Percentiles rank a stretch among this genome's conserved stretches.
phyloP scores from a whole-genome alignment of 2,797 vertebrate genomes.

The Siniperca obscura region DNA sequence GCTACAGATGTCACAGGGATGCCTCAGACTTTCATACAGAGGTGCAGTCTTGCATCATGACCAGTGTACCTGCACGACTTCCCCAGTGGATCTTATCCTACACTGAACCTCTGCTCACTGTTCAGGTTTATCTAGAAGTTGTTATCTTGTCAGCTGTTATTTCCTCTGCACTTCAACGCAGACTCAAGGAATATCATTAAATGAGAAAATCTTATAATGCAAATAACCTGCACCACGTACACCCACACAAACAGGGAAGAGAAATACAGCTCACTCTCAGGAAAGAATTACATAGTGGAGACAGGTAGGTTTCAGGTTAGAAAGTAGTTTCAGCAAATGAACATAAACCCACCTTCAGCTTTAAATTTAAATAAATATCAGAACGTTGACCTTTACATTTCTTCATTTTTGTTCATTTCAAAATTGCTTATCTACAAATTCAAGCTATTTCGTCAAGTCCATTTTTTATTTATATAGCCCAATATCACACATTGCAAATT shows the following conservation, averaged over 20 bases:
- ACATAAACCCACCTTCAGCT: not conserved
- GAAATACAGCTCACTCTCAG: not conserved
- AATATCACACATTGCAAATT: too few relatives aligned
- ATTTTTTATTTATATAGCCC: too few relatives aligned
- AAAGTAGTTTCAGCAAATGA: not conserved
- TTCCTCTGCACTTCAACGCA: not conserved
- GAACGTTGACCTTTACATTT: not conserved
- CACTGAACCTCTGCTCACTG: not conserved
- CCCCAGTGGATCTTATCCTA: not conserved
- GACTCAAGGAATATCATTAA: not conserved
- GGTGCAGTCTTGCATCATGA: conserved; percentile 13
- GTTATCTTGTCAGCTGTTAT: not conserved
- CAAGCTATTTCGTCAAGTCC: too few relatives aligned
- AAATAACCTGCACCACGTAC: not conserved
- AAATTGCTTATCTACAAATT: too few relatives aligned
- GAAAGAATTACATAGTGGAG: too few relatives aligned
- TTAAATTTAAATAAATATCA: not conserved
- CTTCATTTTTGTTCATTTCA: too few relatives aligned
- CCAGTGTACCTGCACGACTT: not conserved
- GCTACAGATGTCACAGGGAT: not conserved
- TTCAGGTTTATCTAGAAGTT: not conserved
- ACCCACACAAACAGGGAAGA: not conserved
- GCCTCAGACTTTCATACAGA: not conserved
- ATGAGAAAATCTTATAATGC: not conserved
- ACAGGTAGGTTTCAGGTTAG: too few relatives aligned